A percentile compares a stretch with the other conserved stretches of the same genome.
Conservation (phyloP, 2,113 vertebrate genomes). For the Ammodytes marinus region DNA sequence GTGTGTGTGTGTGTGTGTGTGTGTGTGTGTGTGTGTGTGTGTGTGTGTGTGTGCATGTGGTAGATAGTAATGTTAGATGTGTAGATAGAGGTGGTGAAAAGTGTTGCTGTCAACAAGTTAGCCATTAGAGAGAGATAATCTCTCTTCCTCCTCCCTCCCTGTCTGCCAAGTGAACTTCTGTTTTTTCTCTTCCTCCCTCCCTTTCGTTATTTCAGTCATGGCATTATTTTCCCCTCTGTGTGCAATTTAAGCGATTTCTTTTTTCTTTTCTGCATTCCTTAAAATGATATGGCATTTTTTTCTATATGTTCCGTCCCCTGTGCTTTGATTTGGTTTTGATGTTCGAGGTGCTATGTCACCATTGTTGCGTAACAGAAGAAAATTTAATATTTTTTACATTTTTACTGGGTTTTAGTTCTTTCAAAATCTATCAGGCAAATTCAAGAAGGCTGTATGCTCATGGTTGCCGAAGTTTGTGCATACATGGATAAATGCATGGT, state of each 20-base stretch:
- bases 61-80: conserved; percentile 66
- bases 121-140: conserved; percentile 78
- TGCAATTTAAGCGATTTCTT: background rate
- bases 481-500: background rate
- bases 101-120: conserved; percentile 76
- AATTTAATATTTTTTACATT: background rate
- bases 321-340: background rate
- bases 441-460: background rate
- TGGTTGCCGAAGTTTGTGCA: background rate
- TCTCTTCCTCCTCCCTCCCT: conserved; percentile 62
- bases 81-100: conserved; percentile 75
- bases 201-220: background rate
- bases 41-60: conserved; percentile 23
- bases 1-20: conserved; percentile 25
- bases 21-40: conserved; percentile 32
- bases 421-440: background rate
- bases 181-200: conserved; percentile 40
- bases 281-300: background rate
- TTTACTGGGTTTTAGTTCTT: background rate
- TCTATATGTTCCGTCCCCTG: background rate
- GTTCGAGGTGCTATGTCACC: background rate
- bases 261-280: background rate
- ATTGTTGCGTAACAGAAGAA: background rate
- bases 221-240: background rate
- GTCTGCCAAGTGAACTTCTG: conserved; percentile 49